A percentile compares a stretch with the other conserved stretches of the same genome.
These are phyloP conservation scores for Dolomedes plantarius DNA, from an alignment of 2,888 invertebrate species.

Conservation along the genomic window DNA sequence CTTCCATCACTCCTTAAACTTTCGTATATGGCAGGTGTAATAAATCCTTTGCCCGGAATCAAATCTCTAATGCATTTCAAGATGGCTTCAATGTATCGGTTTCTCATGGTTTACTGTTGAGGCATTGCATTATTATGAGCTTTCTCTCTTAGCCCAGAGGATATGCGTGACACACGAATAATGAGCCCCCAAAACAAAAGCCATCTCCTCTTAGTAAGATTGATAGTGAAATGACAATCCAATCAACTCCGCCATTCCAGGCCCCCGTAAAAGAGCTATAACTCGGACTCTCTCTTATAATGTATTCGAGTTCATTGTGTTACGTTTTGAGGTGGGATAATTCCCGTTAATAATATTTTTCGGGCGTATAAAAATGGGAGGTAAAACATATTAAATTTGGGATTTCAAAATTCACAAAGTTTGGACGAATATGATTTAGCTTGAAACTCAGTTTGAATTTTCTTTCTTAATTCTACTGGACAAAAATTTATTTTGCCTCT, in stretches of 20 bases:
- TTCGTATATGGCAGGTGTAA: neutral
- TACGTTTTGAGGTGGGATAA: too few relatives aligned
- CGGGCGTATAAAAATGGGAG: too few relatives aligned
- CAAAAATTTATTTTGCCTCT: too few relatives aligned
- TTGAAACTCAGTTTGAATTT: too few relatives aligned
- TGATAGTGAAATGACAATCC: constrained; percentile 10
- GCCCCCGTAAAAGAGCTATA: neutral
- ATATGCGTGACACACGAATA: constrained; percentile 9
- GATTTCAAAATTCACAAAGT: too few relatives aligned
- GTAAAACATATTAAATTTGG: too few relatives aligned
- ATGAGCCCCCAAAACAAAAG: constrained; percentile 5
- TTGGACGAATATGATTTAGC: too few relatives aligned
- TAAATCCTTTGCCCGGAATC: neutral
- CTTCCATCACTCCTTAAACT: constrained; percentile 1
- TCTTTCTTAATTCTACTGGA: too few relatives aligned
- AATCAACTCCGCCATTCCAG: neutral
- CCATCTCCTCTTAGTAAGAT: constrained; percentile 9
- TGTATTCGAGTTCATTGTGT: neutral
- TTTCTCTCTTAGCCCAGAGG: neutral
- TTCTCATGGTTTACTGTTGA: neutral
- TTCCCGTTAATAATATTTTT: too few relatives aligned
- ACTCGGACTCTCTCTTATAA: neutral
- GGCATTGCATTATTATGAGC: neutral
- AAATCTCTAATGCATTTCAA: neutral
- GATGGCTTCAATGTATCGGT: neutral